Base-by-base conservation (phyloP, 2,797 vertebrate species). In the Sebastes alutus region DNA sequence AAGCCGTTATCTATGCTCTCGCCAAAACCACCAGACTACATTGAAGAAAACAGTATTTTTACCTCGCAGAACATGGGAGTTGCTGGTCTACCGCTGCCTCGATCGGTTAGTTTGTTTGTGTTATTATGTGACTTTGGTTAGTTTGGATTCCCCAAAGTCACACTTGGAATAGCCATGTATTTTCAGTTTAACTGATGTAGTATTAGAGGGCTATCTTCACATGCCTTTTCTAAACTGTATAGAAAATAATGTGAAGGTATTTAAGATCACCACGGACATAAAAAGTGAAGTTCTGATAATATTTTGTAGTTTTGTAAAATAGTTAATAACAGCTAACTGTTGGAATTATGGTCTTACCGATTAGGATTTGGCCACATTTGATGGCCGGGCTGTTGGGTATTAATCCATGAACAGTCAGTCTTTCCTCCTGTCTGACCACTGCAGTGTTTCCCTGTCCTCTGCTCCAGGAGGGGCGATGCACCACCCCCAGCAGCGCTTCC, bases 401-500 rank as follows among this genome's bases (percentile, higher is more conserved):
- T 77, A 99, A 94, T 42, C 97, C 97, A 10, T 98, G 96, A 6
- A 99, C 96, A 18, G 96, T 95, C 69, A 99, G 95, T 86, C 94
- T 96, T 70, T 97, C 96, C 72, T 96, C 96, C 27, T 62, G 88
- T 3, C 77, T 85, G 75, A 70, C 42, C 38, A 8, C 84, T 58
- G 80, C 75, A 27, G 82, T 80, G 78, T 77, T 92, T 65, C 35
- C 83, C 3, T 89, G 92, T 49, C 92, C 92, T 77, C 92, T 95
- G 71, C 91, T 95, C 96, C 96, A 95, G 4, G 95, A 92, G 11
- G 96, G 93, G 8, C 96, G 96, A 77, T 98, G 97, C 38, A 98
- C 88, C 85, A 99, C 96, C 2, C 98, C 98, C 78, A 99, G 90
- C 80, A 99, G 95, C 1, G 95, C 95, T 86, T 99, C 97, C 87